Percentiles rank a stretch among this genome's conserved stretches.
Conservation (phyloP, 1,140 invertebrate genomes). For the Formica exsecta region DNA sequence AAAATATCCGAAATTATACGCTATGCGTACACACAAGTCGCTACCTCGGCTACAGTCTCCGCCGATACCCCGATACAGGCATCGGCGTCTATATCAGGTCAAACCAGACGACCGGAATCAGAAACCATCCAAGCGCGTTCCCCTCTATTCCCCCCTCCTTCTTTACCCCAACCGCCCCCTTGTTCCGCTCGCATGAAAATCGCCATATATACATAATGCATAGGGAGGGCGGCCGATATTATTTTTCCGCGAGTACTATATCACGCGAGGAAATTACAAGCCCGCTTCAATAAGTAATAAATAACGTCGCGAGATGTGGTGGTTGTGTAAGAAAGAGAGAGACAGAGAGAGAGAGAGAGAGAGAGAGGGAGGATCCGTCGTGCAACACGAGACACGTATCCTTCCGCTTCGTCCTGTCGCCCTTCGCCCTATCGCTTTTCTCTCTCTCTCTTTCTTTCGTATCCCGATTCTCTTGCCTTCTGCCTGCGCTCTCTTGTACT, state of each 20-base stretch:
- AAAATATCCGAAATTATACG: conserved; percentile 45
- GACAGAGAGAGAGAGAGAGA: neutral
- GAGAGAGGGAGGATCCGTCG: conserved; percentile 23
- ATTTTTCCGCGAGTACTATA: conserved; percentile 80
- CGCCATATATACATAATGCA: conserved; percentile 76
- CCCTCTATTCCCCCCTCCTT: no score
- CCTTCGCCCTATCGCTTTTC: conserved; percentile 4
- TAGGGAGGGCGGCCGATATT: conserved; percentile 75
- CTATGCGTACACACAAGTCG: conserved; percentile 57
- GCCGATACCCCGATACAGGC: neutral
- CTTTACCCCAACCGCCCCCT: neutral
- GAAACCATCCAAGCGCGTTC: conserved; percentile 1
- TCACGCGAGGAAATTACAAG: conserved; percentile 81
- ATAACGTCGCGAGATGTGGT: conserved; percentile 75
- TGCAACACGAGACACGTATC: conserved; percentile 54
- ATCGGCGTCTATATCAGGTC: neutral
- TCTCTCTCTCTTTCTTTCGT: conserved; percentile 1
- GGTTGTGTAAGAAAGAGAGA: conserved; percentile 6
- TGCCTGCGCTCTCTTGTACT: conserved; percentile 5
- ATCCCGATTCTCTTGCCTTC: neutral
- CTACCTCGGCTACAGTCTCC: conserved; percentile 56
- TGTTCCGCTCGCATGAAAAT: conserved; percentile 17
- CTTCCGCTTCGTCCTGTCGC: conserved; percentile 34
- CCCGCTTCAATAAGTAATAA: conserved; percentile 83
- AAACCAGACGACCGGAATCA: conserved; percentile 1